Evolutionary conservation across 2,888 invertebrate species (phyloP), one percentile per base, ranked within the genome.

Genomic region (Drosophila multiciliata): DNA sequence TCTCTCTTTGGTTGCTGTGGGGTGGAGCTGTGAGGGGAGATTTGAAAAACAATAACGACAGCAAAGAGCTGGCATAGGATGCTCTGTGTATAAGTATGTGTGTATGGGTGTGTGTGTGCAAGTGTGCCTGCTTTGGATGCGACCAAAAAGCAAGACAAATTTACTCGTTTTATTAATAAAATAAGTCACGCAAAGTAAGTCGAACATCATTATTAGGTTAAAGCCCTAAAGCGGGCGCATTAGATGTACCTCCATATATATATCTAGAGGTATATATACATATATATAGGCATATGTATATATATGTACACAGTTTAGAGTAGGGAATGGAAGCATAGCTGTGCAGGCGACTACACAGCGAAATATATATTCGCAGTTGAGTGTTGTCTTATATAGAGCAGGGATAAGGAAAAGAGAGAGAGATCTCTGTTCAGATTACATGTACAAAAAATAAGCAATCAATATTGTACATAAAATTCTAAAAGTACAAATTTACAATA

Each of bases 81-180:
- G 40, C 33, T 63, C 49, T 35, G 38, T 40, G 40, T 52, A 42
- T 58, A 29, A 23, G 54, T 53, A 50, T 64, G 40, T 62, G 38
- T 54, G 54, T 59, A 35, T 61, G 29, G 40, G 48, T 57, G 38
- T 17, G 8, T 38, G 17, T 23, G 23, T 45, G 45, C 20, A 23
- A 45, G 58, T 60, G 49, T 61, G 32, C 48, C n/a, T 45, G 60
- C 54, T 36, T 38, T 70, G 65, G 76, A 73, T 74, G 86, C 88
- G 83, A 88, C 88, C 88, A 86, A 78, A 83, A 86, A 86, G 88
- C 82, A 89, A 90, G 89, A 89, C 90, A 90, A 85, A 89, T 90
- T 89, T 89, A 84, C 89, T 89, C 89, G 90, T 89, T 89, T 89
- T 89, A 87, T 83, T 86, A 87, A 89, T 90, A 87, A 89, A 89